These are phyloP conservation scores for Ophiodon elongatus DNA, from an alignment of 2,113 vertebrate genomes.

Conservation along the genomic window DNA sequence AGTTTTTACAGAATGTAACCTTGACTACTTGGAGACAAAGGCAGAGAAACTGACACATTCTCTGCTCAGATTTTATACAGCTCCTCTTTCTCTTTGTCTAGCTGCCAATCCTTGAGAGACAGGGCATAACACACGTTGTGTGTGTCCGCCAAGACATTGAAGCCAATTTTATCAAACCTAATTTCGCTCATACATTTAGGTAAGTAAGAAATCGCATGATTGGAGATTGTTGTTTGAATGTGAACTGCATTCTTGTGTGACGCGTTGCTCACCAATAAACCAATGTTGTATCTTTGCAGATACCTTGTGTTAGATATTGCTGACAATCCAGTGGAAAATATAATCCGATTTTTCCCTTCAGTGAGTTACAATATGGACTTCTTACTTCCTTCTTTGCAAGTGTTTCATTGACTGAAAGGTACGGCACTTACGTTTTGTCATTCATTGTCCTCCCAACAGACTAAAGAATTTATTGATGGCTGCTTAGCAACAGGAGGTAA, in stretches of 20 bases:
- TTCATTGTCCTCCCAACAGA: slow-evolving; percentile 81
- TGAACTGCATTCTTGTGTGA: neutral
- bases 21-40: neutral
- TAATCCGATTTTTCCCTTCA: slow-evolving; percentile 96
- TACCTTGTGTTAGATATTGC: slow-evolving; percentile 99
- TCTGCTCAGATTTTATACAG: too few relatives aligned
- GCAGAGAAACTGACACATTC: neutral
- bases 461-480: slow-evolving; percentile 99
- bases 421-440: slow-evolving; percentile 1
- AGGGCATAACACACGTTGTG: slow-evolving; percentile 96
- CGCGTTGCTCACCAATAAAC: neutral
- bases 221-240: too few relatives aligned
- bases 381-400: neutral
- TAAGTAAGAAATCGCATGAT: slow-evolving; percentile 72
- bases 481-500: slow-evolving; percentile 98
- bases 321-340: slow-evolving; percentile 99
- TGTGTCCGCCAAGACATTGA: slow-evolving; percentile 99
- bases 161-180: slow-evolving; percentile 99
- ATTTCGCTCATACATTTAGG: slow-evolving; percentile 98
- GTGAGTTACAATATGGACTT: slow-evolving; percentile 82
- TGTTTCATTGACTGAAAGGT: neutral
- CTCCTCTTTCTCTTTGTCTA: slow-evolving; percentile 63
- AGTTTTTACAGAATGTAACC: slow-evolving; percentile 1
- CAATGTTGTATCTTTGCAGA: slow-evolving; percentile 78
- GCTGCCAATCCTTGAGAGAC: slow-evolving; percentile 94